A percentile compares a stretch with the other conserved stretches of the same genome.
These are phyloP conservation scores for Lasiurus borealis DNA, from an alignment of 2,113 vertebrate genomes.

Conservation along the genomic window DNA sequence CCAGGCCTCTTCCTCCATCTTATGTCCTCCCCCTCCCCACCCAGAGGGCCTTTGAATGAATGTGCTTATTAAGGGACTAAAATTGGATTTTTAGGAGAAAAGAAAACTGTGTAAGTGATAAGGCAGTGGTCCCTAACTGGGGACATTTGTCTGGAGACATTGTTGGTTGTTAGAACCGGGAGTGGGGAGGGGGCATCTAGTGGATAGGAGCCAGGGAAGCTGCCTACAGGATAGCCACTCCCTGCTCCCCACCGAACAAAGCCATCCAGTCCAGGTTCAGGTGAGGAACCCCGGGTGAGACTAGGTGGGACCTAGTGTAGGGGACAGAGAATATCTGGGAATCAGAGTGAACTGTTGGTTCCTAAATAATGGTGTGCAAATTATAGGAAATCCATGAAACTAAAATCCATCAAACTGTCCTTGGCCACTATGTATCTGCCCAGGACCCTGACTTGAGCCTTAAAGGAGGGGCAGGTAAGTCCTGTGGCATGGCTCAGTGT, in stretches of 20 bases:
- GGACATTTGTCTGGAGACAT: background rate
- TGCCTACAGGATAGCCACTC: too few species aligned
- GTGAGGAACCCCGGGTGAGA: background rate
- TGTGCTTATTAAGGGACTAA: background rate
- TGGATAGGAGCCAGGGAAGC: background rate
- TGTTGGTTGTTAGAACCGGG: background rate
- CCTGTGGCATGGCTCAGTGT: too few species aligned
- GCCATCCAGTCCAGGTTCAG: background rate
- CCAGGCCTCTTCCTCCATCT: background rate
- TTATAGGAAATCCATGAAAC: background rate
- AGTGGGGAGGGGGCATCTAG: background rate
- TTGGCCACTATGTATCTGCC: background rate
- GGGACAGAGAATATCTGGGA: background rate
- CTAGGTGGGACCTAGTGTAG: background rate
- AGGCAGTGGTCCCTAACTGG: background rate
- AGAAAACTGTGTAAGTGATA: background rate
- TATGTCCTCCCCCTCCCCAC: background rate
- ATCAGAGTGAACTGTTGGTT: background rate
- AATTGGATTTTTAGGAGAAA: background rate
- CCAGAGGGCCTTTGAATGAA: background rate
- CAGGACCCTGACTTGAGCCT: background rate
- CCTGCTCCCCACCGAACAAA: accelerated
- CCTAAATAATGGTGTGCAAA: background rate
- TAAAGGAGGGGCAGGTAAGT: background rate
- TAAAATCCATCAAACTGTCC: background rate